These are phyloP conservation scores for Pararge aegeria DNA, from an alignment of 1,140 invertebrate species.

Conservation along the genomic window DNA sequence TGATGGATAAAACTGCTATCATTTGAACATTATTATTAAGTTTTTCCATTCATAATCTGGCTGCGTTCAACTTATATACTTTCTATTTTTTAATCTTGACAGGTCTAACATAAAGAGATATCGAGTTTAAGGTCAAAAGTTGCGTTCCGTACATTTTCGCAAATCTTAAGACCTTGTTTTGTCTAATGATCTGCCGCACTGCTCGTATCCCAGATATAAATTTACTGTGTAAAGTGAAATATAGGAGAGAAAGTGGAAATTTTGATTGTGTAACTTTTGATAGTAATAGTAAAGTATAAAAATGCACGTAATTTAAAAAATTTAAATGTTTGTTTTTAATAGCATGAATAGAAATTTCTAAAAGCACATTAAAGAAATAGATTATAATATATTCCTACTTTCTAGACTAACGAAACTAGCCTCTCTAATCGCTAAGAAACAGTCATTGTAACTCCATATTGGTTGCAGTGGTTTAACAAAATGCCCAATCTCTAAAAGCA, in stretches of 20 bases:
- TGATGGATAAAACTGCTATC: neutral
- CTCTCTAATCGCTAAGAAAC: conserved; percentile 1
- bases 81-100: no score
- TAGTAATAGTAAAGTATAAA: neutral
- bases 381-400: neutral
- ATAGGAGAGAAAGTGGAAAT: conserved; percentile 3
- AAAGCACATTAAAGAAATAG: neutral
- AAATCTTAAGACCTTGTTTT: no score
- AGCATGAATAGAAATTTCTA: neutral
- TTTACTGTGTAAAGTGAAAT: neutral
- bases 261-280: neutral
- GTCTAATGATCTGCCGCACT: no score
- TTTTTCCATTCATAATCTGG: no score
- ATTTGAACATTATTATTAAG: neutral
- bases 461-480: conserved; percentile 19
- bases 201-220: no score
- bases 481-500: conserved; percentile 64
- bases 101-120: no score
- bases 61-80: no score
- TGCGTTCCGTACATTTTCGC: no score
- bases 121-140: no score
- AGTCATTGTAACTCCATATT: neutral
- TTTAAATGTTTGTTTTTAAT: neutral
- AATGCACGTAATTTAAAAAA: neutral
- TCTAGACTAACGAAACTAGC: conserved; percentile 20